Evolutionary conservation across 1,140 invertebrate genomes (phyloP), one percentile per base, ranked within the genome.

Genomic region (Drosophila watanabei): DNA sequence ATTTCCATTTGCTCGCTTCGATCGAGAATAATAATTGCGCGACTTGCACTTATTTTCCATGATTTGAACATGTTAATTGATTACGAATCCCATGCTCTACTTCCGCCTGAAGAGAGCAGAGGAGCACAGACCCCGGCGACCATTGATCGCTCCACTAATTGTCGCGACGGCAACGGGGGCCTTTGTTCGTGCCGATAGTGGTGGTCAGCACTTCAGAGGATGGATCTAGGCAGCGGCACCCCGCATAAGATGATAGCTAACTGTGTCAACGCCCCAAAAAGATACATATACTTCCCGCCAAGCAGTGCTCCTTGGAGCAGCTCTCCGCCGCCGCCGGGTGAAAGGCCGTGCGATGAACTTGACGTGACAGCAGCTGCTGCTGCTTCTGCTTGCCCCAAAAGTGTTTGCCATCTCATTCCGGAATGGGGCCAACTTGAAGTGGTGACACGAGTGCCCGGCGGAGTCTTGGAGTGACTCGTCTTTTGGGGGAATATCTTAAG

Each of bases 81-180:
- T 90, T 86, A 80, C 32, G 66, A 79, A 82, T 89, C 66, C 79
- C 79, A 88, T 81, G 85, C 85, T 90, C 72, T 72, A 90, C 86
- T 90, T 90, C 82, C 86, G 82, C 68, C 79, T 56, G 46, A 78
- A 70, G 54, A 61, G 64, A 30, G 30, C 46, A 71, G 43, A 37
- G 61, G 37, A 58, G 18, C 64, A 45, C 33, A 69, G 65, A 86
- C 82, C 69, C 82, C 52, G 65, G 14, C 82, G 82, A 90, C 71
- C 87, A 90, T 82, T 91, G 87, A 86, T 75, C 87, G 86, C 87
- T 86, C 86, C 79, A 90, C 87, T 90, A 90, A 90, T 90, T 90
- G 86, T 90, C 78, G 68, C 73, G 35, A 18, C 52, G 35, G 33
- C 52, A 20, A 14, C 52, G 52, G 13, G 2, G 32, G 75, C 63